A percentile compares a stretch with the other conserved stretches of the same genome.
These are phyloP conservation scores for Enteromius fasciolatus DNA, from an alignment of 2,797 vertebrate species.

Conservation along the genomic window DNA sequence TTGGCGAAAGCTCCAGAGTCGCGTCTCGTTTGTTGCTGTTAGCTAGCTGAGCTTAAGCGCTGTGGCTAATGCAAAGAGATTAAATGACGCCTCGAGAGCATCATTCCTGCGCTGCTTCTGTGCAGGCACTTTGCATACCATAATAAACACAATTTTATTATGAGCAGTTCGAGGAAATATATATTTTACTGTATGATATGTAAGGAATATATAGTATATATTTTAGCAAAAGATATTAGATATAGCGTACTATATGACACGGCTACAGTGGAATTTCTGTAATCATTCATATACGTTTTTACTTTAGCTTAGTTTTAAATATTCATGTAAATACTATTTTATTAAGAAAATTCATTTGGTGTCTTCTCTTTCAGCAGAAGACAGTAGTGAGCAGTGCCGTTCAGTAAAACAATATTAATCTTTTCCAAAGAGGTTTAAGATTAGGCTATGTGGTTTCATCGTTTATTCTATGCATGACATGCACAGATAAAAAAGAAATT, in stretches of 20 bases:
- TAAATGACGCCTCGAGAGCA: conserved; percentile 32
- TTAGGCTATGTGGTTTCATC: neutral
- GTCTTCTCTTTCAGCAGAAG: too few species aligned
- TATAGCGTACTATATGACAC: neutral
- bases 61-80: conserved; percentile 48
- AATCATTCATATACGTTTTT: neutral
- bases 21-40: conserved; percentile 36
- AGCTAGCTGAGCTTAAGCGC: conserved; percentile 41
- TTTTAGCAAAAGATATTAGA: neutral
- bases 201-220: neutral
- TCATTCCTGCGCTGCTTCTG: conserved; percentile 40
- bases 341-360: neutral
- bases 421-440: neutral
- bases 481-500: neutral
- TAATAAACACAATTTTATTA: neutral
- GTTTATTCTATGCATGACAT: neutral
- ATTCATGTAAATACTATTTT: neutral
- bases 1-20: conserved; percentile 30
- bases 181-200: neutral
- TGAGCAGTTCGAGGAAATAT: neutral
- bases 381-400: neutral
- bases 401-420: neutral
- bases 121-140: conserved; percentile 38
- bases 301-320: neutral
- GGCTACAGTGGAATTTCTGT: neutral